A percentile compares a stretch with the other conserved stretches of the same genome.
phyloP scores from a whole-genome alignment of 2,888 invertebrate species.

The Oscheius sp. region DNA sequence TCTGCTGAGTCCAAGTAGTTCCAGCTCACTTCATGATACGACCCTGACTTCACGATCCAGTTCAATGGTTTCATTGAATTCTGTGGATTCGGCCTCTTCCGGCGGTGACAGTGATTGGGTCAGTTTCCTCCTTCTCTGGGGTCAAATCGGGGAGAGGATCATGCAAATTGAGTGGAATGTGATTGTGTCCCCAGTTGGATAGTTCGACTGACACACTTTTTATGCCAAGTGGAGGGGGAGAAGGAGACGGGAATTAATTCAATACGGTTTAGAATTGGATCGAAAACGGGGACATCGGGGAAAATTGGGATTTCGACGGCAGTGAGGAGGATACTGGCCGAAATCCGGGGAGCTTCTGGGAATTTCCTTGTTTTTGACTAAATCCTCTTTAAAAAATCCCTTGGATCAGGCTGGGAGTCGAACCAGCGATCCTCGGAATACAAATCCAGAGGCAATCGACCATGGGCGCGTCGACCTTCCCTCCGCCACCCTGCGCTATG shows the following conservation, averaged over 20 bases:
- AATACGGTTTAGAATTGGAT: too few relatives aligned
- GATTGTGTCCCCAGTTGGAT: not conserved
- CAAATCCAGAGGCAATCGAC: too few relatives aligned
- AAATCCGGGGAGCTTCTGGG: too few relatives aligned
- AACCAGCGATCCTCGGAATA: too few relatives aligned
- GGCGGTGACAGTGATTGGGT: slow-evolving; percentile 38
- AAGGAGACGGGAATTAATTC: too few relatives aligned
- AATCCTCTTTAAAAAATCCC: too few relatives aligned
- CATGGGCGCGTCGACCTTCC: slow-evolving; percentile 18
- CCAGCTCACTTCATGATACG: slow-evolving; percentile 45
- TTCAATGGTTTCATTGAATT: slow-evolving; percentile 62
- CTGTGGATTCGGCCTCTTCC: slow-evolving; percentile 58
- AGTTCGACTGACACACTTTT: slow-evolving; percentile 15
- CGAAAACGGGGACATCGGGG: not conserved
- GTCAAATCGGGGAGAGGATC: not conserved
- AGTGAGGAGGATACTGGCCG: too few relatives aligned
- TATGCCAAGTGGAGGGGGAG: not conserved
- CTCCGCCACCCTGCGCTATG: too few relatives aligned
- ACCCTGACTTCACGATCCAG: slow-evolving; percentile 56
- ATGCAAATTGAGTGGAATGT: slow-evolving; percentile 17
- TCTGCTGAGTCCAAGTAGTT: slow-evolving; percentile 33
- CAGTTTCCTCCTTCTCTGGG: slow-evolving; percentile 13
- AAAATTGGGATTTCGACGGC: too few relatives aligned
- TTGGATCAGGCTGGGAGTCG: too few relatives aligned
- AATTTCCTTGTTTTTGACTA: too few relatives aligned